Percentiles rank a stretch among this genome's conserved stretches.
These are phyloP conservation scores for Leptinotarsa lineolata DNA, from an alignment of 1,140 invertebrate genomes.

Conservation along the genomic window DNA sequence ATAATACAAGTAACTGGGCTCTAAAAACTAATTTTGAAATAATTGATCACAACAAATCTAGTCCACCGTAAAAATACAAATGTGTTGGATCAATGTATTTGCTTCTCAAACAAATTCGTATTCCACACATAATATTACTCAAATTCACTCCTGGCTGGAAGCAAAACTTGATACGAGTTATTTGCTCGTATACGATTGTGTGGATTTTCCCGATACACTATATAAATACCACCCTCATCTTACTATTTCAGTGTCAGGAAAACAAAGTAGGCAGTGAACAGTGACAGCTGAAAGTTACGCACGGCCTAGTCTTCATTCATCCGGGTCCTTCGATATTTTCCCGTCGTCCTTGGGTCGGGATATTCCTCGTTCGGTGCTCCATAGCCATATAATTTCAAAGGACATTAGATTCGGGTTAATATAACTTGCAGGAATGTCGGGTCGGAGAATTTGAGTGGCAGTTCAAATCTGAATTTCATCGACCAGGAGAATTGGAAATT, in stretches of 20 bases:
- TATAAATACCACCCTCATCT: background rate
- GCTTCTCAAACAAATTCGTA: no score
- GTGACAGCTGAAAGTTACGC: slow-evolving; percentile 35
- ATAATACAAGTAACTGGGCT: no score
- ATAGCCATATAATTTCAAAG: slow-evolving; percentile 15
- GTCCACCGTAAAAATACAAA: no score
- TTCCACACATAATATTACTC: no score
- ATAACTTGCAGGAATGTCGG: slow-evolving; percentile 15
- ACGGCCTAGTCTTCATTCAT: slow-evolving; percentile 34
- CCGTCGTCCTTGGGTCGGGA: background rate
- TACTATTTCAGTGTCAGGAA: slow-evolving; percentile 27
- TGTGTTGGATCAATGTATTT: no score
- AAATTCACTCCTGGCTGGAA: no score
- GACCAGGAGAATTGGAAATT: background rate
- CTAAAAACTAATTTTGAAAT: no score
- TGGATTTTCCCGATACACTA: background rate
- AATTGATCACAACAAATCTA: no score
- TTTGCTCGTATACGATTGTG: no score
- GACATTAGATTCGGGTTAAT: slow-evolving; percentile 13
- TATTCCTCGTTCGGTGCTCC: background rate
- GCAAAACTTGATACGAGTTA: no score
- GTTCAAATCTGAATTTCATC: slow-evolving; percentile 21
- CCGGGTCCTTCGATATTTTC: slow-evolving; percentile 32
- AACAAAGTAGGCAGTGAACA: slow-evolving; percentile 34
- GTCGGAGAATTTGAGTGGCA: slow-evolving; percentile 7